Conservation (phyloP, 2,113 vertebrate species). For the Irena cyanogastra region DNA sequence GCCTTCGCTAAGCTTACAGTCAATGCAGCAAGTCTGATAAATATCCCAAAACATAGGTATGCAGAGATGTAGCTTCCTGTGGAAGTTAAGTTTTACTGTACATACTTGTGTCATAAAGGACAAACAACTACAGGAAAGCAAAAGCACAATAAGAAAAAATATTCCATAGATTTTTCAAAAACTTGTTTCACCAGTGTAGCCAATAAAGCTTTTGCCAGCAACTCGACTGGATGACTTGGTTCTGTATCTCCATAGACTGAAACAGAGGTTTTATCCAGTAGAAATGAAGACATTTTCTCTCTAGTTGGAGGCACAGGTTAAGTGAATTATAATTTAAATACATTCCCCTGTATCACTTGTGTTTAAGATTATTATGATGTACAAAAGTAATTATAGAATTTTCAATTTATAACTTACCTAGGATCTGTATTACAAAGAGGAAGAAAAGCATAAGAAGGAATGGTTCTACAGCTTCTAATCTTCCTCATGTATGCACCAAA, state of each 20-base stretch:
- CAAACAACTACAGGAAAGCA: neutral
- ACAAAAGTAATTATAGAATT: neutral
- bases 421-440: neutral
- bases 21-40: neutral
- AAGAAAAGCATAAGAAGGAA: neutral
- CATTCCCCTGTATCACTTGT: neutral
- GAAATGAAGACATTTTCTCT: neutral
- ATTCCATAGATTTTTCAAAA: neutral
- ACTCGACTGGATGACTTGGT: neutral
- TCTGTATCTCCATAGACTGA: neutral
- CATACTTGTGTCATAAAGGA: neutral
- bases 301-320: neutral
- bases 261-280: neutral
- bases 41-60: accelerated
- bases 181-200: neutral
- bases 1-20: neutral
- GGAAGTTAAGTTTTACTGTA: neutral
- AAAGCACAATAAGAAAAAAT: neutral
- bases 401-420: neutral
- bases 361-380: neutral
- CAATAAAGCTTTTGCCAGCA: neutral
- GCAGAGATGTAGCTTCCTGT: neutral
- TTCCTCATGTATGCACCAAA: neutral
- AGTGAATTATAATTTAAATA: neutral
- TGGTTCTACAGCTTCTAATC: neutral